Evolutionary conservation across 2,888 invertebrate species (phyloP), one percentile per base, ranked within the genome.

Genomic region (Synergus japonicus): DNA sequence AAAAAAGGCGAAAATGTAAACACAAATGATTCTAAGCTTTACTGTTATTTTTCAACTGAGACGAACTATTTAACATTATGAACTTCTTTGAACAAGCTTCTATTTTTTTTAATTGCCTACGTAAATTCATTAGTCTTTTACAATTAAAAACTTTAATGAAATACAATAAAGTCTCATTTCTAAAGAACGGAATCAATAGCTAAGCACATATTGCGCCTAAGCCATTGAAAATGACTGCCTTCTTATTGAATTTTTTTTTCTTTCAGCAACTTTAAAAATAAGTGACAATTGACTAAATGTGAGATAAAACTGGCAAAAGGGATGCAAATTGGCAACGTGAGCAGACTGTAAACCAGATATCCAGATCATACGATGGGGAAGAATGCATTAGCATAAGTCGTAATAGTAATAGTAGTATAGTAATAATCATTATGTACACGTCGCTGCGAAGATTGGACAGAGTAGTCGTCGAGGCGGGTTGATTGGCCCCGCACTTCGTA

Each of bases 401-500:
- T 64, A 76, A 43, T 63, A 54, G 54, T 41, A 12, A 80, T 82
- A 60, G 77, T 78, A 76, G 79, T 66, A 82, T 79, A 81, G 77
- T 79, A 80, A 69, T 81, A 64, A 76, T 80, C 76, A 79, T 79
- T 88, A 83, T 87, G 82, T 91, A 90, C 90, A 90, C 90, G 89
- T 91, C 88, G 90, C 89, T 91, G 90, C 89, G 91, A 89, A 91
- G 90, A 90, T 91, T 90, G 91, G 89, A 90, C 90, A 91, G 90
- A 91, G 91, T 89, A 89, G 91, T 91, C 90, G 90, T 89, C 89
- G 90, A 88, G 90, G 86, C 89, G 89, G 90, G 90, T 86, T 88
- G 91, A 89, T 86, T 86, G 90, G 88, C 89, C 73, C 90, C 90
- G 90, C 90, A 88, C 90, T 88, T 90, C 88, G 87, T 90, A 89